Base-by-base conservation (phyloP, 2,797 vertebrate genomes). In the Ibycter americanus region DNA sequence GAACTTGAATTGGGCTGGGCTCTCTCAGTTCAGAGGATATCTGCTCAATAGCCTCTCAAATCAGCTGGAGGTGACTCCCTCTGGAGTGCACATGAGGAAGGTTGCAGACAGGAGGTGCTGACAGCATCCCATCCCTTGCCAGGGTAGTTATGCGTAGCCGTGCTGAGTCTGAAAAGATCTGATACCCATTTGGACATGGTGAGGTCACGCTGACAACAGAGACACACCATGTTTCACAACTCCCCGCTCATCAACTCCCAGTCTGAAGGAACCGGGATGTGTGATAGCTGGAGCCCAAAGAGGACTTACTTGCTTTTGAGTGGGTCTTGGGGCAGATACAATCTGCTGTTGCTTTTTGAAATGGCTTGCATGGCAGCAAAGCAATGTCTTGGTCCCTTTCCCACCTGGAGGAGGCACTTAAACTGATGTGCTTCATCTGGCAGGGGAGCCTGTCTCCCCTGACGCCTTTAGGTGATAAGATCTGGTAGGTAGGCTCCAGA, bases 221-320 rank as follows among this genome's bases (percentile, higher is more conserved):
- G 61, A 47, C n/a, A 47, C n/a, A 1, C 32, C 9, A 4, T 6
- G 12, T 85, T 83, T 72, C 83, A 70, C 80, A 86, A 11, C 46
- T 66, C 4, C 49, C 42, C 15, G n/a, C 4, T 4, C n/a, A 8
- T 27, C 83, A 38, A 0, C 70, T 66, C 20, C 18, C 11, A 0
- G n/a, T 9, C 31, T 65, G 91, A 26, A n/a, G 67, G 82, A 79
- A 47, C 46, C 1, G 7, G 87, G 84, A 15, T 22, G n/a, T 17
- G 76, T 6, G 87, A 17, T 8, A 15, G 46, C 77, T 83, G 81
- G 51, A 96, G 84, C 44, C 84, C 62, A 63, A 38, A 16, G 63
- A 54, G 36, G 19, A 7, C 21, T 67, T n/a, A 26, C 21, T 46
- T 29, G 25, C 36, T 86, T 66, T 82, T 26, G 46, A 44, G 14